Evolutionary conservation across 2,888 invertebrate genomes (phyloP).

Genomic region (Apodemia zela): DNA sequence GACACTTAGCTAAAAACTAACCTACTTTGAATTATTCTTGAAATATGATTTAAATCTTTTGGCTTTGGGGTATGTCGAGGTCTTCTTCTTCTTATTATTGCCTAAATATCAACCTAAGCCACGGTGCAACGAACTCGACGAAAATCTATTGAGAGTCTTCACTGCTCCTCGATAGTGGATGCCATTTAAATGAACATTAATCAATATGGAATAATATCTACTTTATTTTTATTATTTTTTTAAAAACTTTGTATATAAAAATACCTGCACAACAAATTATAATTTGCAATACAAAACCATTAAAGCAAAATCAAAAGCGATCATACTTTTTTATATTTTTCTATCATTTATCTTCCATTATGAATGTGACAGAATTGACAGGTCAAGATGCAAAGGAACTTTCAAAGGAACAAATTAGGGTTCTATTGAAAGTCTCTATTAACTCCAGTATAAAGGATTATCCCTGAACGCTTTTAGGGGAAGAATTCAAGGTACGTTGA

Average conservation of each 20-base stretch:
- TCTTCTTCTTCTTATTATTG: no score
- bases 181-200: no score
- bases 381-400: not conserved
- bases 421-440: not conserved
- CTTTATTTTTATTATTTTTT: no score
- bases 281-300: not conserved
- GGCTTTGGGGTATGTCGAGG: not conserved
- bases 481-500: not conserved
- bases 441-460: slow-evolving; percentile 1
- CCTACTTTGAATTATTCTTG: not conserved
- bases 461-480: not conserved
- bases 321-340: not conserved
- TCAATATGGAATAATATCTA: no score
- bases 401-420: slow-evolving; percentile 6
- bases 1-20: not conserved
- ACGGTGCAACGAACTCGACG: no score
- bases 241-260: no score
- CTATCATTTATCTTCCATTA: slow-evolving; percentile 10
- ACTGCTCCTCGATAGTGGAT: no score
- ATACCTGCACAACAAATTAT: not conserved
- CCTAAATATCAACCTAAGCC: no score
- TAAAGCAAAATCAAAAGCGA: not conserved
- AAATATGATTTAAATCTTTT: not conserved
- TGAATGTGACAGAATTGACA: slow-evolving; percentile 7
- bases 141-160: no score